These are phyloP conservation scores for Marasmarcha lunaedactyla DNA, from an alignment of 2,888 invertebrate genomes.

Conservation along the genomic window DNA sequence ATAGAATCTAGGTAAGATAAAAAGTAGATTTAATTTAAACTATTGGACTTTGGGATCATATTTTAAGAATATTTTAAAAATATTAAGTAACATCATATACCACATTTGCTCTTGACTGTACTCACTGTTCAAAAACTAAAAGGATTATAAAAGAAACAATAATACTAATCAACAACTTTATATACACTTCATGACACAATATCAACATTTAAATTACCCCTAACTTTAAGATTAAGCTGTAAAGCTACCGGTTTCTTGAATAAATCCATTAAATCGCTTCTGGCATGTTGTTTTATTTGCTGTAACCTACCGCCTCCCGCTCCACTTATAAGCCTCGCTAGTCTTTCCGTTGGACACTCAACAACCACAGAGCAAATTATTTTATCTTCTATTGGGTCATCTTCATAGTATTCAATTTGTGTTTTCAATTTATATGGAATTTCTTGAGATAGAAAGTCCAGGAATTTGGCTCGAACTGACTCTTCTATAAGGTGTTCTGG, in stretches of 20 bases:
- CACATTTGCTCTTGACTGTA: too few species aligned
- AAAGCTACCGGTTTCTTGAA: constrained; percentile 72
- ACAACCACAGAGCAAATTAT: constrained; percentile 70
- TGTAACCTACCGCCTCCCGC: constrained; percentile 76
- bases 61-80: too few species aligned
- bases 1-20: too few species aligned
- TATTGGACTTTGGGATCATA: too few species aligned
- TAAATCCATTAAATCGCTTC: constrained; percentile 73
- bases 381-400: constrained; percentile 57
- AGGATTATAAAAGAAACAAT: too few species aligned
- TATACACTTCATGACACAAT: neutral
- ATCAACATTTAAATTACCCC: constrained; percentile 18
- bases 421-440: constrained; percentile 84
- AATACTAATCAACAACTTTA: too few species aligned
- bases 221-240: constrained; percentile 36
- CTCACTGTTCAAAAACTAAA: too few species aligned
- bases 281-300: constrained; percentile 75
- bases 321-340: constrained; percentile 77
- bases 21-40: too few species aligned
- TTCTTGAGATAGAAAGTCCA: constrained; percentile 87
- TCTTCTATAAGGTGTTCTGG: constrained; percentile 77
- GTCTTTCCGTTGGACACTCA: constrained; percentile 72
- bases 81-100: too few species aligned
- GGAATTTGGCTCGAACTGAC: constrained; percentile 83
- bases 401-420: constrained; percentile 75